Evolutionary conservation across 1,140 invertebrate species (phyloP), one percentile per base, ranked within the genome.

Genomic region (Brachionus calyciflorus): DNA sequence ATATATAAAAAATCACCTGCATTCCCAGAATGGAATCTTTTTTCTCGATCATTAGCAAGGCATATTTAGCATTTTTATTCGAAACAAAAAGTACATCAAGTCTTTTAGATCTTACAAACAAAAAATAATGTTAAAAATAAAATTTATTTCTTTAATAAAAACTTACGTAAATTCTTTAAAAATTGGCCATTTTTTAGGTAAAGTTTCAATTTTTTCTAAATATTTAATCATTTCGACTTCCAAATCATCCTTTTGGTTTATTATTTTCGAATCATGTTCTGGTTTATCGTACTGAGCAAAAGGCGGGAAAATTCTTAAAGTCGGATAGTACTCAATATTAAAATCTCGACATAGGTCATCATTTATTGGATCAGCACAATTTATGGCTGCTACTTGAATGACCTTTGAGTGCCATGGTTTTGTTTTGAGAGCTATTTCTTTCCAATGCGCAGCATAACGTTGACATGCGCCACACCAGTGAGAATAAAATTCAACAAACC

Each of bases 401-500:
- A 81, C 79, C 46, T 77, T 77, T 41, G 28, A 41, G 28, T 76
- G 49, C 73, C 73, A 76, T 30, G 28, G n/a, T 60, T 76, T 76
- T 2, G 53, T 76, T n/a, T 41, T 30, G 7, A 30, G 10, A 1
- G 49, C 73, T 26, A 76, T 19, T 2, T 40, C 51, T 30, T 46
- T 44, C 49, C 53, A 76, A 63, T 55, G 28, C 17, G 33, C 4
- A 5, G 83, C 82, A 78, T 81, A 84, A 30, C 80, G 57, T 21
- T 81, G 79, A 79, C 83, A 85, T 60, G 84, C 82, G 14, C 83
- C 84, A 78, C 84, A 85, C 83, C 83, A 85, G 68, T 79, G 80
- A 77, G 82, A 81, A 79, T 85, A 85, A 78, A 85, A 85, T 68
- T 84, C 81, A 21, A 85, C 80, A 33, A 84, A 69, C 83, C 82